Conservation (phyloP, 2,113 vertebrate species). For the Myodes glareolus region DNA sequence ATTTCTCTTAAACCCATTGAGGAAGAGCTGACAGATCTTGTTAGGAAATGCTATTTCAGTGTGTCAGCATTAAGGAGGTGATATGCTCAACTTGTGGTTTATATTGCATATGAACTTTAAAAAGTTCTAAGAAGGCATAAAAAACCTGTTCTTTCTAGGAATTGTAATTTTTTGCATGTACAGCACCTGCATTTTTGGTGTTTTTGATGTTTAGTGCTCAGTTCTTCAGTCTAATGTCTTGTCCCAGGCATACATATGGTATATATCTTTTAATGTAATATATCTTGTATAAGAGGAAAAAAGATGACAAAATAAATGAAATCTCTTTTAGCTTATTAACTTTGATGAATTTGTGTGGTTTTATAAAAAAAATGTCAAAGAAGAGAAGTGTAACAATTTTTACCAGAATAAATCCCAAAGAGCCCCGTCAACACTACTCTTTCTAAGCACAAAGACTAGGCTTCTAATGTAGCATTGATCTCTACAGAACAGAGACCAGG, state of each 20-base stretch:
- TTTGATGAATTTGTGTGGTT: not conserved
- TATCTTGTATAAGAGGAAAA: not conserved
- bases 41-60: not conserved
- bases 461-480: not conserved
- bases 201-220: not conserved
- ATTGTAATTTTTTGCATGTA: not conserved
- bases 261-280: not conserved
- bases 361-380: not conserved
- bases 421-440: not conserved
- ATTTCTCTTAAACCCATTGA: not conserved
- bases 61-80: not conserved
- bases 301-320: not conserved
- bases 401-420: not conserved
- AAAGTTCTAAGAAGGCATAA: not conserved
- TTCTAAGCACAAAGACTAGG: fast-evolving
- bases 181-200: not conserved
- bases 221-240: not conserved
- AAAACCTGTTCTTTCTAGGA: not conserved
- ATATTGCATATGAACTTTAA: not conserved
- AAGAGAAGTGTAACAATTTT: not conserved
- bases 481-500: not conserved
- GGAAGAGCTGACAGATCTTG: not conserved
- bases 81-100: not conserved
- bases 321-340: not conserved
- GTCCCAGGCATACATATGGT: no score